These are phyloP conservation scores for Saccostrea cuccullata DNA, from an alignment of 1,140 invertebrate species.

Conservation along the genomic window DNA sequence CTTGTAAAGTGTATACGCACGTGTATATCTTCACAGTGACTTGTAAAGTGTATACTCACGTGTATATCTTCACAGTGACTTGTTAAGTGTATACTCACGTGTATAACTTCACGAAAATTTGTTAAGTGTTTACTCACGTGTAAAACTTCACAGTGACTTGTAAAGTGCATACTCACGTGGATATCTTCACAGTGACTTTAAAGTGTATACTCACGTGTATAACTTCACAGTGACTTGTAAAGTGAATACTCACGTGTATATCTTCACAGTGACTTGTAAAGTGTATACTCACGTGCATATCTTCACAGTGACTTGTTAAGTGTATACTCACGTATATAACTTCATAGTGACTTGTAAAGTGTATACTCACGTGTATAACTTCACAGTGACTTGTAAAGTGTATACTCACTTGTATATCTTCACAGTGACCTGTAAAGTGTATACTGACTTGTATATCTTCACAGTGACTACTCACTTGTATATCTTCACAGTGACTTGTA, in stretches of 20 bases:
- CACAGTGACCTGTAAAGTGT: not conserved
- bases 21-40: not conserved
- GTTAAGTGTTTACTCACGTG: no score
- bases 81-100: not conserved
- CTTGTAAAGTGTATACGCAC: not conserved
- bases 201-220: not conserved
- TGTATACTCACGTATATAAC: not conserved
- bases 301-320: no score
- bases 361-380: no score
- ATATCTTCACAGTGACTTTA: slow-evolving; percentile 9
- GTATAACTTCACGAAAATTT: not conserved
- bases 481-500: no score
- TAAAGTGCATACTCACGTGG: not conserved
- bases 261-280: slow-evolving; percentile 6
- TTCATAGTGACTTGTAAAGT: slow-evolving; percentile 12
- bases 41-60: no score
- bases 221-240: no score
- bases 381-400: no score
- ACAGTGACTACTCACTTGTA: no score
- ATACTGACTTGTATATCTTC: not conserved
- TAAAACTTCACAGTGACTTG: not conserved
- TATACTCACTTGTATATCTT: not conserved
- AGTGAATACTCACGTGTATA: no score
- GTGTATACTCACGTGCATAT: not conserved
- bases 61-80: slow-evolving; percentile 8